Percentiles rank a stretch among this genome's conserved stretches.
phyloP scores from a whole-genome alignment of 2,797 vertebrate genomes.

The Hoplostethus atlanticus region DNA sequence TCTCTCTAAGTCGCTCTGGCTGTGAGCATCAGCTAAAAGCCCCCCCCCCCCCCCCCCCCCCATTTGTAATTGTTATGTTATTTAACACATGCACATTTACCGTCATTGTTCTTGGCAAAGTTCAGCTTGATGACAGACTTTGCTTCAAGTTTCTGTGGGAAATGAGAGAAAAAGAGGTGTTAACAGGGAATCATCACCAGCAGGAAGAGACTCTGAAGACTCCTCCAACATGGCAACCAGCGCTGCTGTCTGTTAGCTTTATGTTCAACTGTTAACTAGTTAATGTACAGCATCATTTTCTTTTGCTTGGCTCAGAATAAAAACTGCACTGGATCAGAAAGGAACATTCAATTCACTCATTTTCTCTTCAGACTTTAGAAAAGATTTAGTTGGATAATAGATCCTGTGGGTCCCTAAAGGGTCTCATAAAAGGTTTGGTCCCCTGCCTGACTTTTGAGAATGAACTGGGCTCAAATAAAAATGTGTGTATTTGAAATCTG shows the following conservation, averaged over 20 bases:
- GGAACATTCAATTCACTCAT: no score
- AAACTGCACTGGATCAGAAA: neutral
- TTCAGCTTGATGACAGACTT: slow-evolving; percentile 96
- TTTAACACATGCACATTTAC: slow-evolving; percentile 76
- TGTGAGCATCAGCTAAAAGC: neutral
- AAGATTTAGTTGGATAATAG: no score
- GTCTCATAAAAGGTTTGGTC: no score
- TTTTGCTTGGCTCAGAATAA: neutral
- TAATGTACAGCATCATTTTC: neutral
- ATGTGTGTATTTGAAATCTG: no score
- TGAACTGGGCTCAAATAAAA: no score
- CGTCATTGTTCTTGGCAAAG: slow-evolving; percentile 94
- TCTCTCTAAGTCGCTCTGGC: neutral
- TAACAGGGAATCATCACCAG: neutral
- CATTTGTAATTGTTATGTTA: rapidly evolving
- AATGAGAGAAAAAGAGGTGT: slow-evolving; percentile 1
- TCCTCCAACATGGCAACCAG: no score
- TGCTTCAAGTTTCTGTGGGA: slow-evolving; percentile 92
- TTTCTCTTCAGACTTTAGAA: no score
- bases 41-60: no score
- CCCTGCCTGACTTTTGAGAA: no score
- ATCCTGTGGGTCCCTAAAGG: no score
- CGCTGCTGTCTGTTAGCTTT: neutral
- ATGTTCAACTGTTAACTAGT: neutral
- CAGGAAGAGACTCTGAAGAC: no score